A percentile compares a stretch with the other conserved stretches of the same genome.
phyloP scores from a whole-genome alignment of 2,888 invertebrate genomes.

The Pseudococcus viburni region DNA sequence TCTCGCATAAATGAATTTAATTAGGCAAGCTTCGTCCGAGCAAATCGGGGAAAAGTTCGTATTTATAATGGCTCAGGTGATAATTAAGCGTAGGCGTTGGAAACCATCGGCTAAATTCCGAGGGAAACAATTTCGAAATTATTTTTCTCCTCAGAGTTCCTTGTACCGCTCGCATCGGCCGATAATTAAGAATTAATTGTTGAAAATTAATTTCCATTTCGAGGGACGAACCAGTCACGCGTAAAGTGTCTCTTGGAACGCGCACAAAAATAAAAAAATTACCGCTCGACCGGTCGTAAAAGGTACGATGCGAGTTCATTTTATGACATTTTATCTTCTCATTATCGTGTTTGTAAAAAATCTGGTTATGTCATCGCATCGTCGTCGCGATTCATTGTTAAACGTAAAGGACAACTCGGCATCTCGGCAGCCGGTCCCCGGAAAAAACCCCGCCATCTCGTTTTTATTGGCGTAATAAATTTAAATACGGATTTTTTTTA shows the following conservation, averaged over 20 bases:
- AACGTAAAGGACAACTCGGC: background rate
- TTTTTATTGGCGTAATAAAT: background rate
- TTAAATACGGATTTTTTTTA: background rate
- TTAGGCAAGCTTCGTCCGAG: background rate
- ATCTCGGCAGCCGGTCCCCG: background rate
- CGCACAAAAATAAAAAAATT: background rate
- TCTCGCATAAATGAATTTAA: constrained; percentile 25
- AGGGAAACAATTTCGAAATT: background rate
- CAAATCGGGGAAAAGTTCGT: background rate
- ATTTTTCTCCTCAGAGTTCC: background rate
- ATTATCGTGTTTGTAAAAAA: constrained; percentile 19
- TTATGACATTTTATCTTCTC: constrained; percentile 37
- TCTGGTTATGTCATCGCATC: constrained; percentile 36
- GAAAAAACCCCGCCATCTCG: background rate
- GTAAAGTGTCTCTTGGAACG: background rate
- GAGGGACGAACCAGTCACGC: constrained; percentile 53
- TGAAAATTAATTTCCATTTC: constrained; percentile 15
- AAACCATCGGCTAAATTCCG: background rate
- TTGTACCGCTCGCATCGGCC: background rate
- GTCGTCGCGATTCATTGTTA: background rate
- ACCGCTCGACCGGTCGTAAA: constrained; percentile 8
- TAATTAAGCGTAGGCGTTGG: background rate
- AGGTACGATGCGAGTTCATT: background rate
- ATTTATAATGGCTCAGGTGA: background rate
- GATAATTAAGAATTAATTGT: background rate